These are phyloP conservation scores for Gallinago solitaria DNA, from an alignment of 2,797 vertebrate genomes.

Conservation along the genomic window DNA sequence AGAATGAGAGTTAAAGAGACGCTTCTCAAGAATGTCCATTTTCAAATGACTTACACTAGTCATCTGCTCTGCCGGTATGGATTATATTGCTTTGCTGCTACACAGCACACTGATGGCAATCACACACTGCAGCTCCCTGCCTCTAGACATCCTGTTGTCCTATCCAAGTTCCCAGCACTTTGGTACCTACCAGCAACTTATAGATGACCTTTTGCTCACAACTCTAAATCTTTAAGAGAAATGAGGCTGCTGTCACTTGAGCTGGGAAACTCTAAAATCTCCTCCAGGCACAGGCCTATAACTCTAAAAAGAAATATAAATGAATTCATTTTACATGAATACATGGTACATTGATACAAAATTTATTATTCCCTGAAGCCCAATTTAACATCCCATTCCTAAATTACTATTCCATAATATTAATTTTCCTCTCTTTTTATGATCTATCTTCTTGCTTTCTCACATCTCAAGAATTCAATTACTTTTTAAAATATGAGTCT, in stretches of 20 bases:
- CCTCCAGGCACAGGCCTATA: not conserved
- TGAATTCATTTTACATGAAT: not conserved
- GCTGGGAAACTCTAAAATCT: not conserved
- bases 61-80: not conserved
- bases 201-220: not conserved
- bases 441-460: not conserved
- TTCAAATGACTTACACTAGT: not conserved
- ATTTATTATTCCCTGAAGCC: not conserved
- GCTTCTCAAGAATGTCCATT: not conserved
- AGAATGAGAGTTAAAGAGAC: not conserved
- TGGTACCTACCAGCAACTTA: not conserved
- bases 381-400: not conserved
- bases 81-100: not conserved
- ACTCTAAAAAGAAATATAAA: not conserved
- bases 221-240: not conserved
- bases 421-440: not conserved
- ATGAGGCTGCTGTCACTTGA: not conserved
- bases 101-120: not conserved
- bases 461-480: not conserved
- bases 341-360: not conserved
- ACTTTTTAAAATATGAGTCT: not conserved
- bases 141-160: not conserved
- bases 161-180: not conserved
- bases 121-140: not conserved
- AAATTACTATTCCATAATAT: not conserved